phyloP scores from a whole-genome alignment of 2,888 invertebrate genomes.

The Parnassius mnemosyne region DNA sequence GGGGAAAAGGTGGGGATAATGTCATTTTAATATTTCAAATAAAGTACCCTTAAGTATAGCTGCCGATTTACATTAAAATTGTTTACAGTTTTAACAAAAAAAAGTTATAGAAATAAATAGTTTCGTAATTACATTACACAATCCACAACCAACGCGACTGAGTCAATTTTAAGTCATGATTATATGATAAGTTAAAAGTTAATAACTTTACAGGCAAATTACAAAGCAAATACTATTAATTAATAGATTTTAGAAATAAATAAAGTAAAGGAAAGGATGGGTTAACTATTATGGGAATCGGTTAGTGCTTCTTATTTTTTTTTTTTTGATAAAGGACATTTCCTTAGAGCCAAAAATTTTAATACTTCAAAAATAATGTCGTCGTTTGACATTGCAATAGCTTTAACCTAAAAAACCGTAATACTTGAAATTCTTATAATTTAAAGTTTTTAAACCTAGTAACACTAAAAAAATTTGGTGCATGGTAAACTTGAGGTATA shows the following conservation, averaged over 20 bases:
- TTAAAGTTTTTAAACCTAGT: conserved; percentile 47
- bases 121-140: conserved; percentile 47
- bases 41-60: conserved; percentile 73
- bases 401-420: conserved; percentile 47
- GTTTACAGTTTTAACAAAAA: conserved; percentile 66
- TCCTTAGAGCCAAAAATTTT: conserved; percentile 35
- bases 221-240: conserved; percentile 65
- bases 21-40: conserved; percentile 77
- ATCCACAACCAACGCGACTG: conserved; percentile 59
- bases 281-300: conserved; percentile 49
- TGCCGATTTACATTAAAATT: conserved; percentile 69
- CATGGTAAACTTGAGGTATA: conserved; percentile 79
- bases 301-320: conserved; percentile 48
- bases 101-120: conserved; percentile 56
- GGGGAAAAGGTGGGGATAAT: conserved; percentile 39
- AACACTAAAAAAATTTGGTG: conserved; percentile 73
- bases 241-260: conserved; percentile 65
- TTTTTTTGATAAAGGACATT: conserved; percentile 29
- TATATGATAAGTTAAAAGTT: conserved; percentile 36
- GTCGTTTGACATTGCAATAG: conserved; percentile 39
- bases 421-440: conserved; percentile 58
- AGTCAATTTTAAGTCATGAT: conserved; percentile 33
- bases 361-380: conserved; percentile 28
- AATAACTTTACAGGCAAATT: conserved; percentile 63
- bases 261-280: conserved; percentile 69